Percentiles rank a stretch among this genome's conserved stretches.
Evolutionary conservation across 1,140 invertebrate species (phyloP).

Genomic region (Listronotus oregonensis): DNA sequence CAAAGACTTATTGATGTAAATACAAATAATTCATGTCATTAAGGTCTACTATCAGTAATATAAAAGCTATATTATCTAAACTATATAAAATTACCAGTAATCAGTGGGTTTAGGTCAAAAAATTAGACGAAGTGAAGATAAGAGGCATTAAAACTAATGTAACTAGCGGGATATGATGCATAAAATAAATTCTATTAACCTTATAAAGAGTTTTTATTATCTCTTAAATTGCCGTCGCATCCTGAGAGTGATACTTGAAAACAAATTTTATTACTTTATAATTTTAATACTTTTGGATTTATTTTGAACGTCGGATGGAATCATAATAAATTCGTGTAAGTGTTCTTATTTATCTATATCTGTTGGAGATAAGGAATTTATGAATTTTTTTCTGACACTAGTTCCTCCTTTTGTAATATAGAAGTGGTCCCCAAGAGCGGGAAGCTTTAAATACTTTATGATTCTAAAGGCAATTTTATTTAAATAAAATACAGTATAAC

Average conservation of each 20-base stretch:
- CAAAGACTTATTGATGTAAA: too few species aligned
- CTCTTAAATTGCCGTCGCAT: constrained; percentile 1
- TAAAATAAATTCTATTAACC: constrained; percentile 35
- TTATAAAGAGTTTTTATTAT: constrained; percentile 31
- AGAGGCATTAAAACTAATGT: constrained; percentile 33
- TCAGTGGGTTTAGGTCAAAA: constrained; percentile 11
- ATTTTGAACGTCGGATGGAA: too few species aligned
- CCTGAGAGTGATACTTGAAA: constrained; percentile 6
- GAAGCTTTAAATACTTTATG: too few species aligned
- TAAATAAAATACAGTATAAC: too few species aligned
- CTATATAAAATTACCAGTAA: background rate
- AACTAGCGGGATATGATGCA: constrained; percentile 32
- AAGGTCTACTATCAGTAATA: background rate
- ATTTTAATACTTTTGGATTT: background rate
- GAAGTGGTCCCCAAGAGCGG: too few species aligned
- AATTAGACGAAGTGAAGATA: constrained; percentile 21
- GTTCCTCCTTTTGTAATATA: too few species aligned
- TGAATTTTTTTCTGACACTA: too few species aligned
- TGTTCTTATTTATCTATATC: too few species aligned
- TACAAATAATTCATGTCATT: too few species aligned
- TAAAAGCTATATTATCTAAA: background rate
- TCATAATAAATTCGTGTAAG: too few species aligned
- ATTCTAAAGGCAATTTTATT: too few species aligned
- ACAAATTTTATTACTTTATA: background rate
- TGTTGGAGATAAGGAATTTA: too few species aligned